Conservation (phyloP, 2,888 invertebrate species). For the Gnatocerus cornutus region DNA sequence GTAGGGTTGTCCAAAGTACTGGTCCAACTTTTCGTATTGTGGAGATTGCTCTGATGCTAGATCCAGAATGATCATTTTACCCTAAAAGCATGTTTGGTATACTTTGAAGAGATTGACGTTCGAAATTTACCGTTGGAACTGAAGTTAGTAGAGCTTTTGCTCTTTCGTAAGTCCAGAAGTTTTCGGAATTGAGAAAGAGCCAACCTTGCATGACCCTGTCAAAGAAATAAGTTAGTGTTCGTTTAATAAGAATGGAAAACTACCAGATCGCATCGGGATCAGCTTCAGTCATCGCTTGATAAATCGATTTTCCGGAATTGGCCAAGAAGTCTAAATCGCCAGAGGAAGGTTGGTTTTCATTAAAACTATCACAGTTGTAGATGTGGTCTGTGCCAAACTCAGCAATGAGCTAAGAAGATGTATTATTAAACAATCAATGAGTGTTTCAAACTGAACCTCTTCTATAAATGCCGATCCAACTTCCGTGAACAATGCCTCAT, state of each 20-base stretch:
- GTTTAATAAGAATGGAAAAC: conserved; percentile 49
- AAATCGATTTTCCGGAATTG: conserved; percentile 81
- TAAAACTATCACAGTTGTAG: conserved; percentile 95
- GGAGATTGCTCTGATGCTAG: conserved; percentile 91
- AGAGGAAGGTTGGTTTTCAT: conserved; percentile 85
- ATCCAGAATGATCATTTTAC: conserved; percentile 90
- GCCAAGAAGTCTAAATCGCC: conserved; percentile 77
- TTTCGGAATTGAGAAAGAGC: conserved; percentile 75
- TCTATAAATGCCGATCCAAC: conserved; percentile 83
- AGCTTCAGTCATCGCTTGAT: conserved; percentile 77
- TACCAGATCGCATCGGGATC: conserved; percentile 92
- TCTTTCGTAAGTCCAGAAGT: conserved; percentile 77
- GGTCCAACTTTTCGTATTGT: conserved; percentile 81
- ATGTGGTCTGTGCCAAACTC: conserved; percentile 87
- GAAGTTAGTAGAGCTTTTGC: conserved; percentile 78
- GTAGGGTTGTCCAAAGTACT: conserved; percentile 95
- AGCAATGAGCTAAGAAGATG: conserved; percentile 72
- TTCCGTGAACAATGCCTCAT: conserved; percentile 81
- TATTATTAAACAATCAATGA: background rate
- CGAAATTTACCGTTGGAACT: conserved; percentile 76
- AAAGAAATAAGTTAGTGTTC: background rate
- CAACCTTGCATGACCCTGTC: conserved; percentile 81
- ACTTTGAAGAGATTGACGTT: conserved; percentile 64
- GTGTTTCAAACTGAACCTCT: conserved; percentile 72
- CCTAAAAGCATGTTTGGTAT: conserved; percentile 70